Base-by-base conservation (phyloP, 2,888 invertebrate species). In the Anoplius nigerrimus region DNA sequence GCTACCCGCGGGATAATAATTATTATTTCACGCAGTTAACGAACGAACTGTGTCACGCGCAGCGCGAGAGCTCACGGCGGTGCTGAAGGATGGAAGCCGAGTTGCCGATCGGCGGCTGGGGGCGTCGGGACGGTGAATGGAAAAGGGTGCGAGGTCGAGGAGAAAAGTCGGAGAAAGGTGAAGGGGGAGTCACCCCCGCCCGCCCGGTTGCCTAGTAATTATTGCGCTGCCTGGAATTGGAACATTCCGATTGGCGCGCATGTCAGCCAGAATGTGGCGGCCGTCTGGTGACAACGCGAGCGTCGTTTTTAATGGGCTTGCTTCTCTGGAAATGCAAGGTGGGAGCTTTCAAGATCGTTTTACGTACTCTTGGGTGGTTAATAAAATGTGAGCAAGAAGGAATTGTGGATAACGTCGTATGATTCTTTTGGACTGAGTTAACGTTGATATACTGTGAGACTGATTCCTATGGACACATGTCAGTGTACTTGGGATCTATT, bases 1-100 rank as follows among this genome's bases (percentile, higher is more conserved):
- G 70, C 79, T 66, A 72, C 73, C 80, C 74, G 71, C 77, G 75
- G 79, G 80, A 82, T 77, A 80, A 82, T 76, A 80, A 82, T 83
- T 79, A 83, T 83, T 84, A 83, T 82, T 83, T 84, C 79, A 75
- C 82, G 82, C 76, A 79, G 80, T 84, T 84, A 82, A 82, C 81
- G 83, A 83, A 84, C 77, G 82, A 82, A 83, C 82, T 82, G 81
- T 79, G 83, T 83, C 82, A 84, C 65, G 74, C 67, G 72, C 81
- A 81, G 69, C 72, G 73, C 58, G 48, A 64, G 16, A 18, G 63
- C 57, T 63, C 59, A 42, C 34, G 55, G 6, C 42, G 34, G 18
- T 43, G 42, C 52, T 52, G 27, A 42, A 6, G 13, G 58, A 24
- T 60, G 43, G 43, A 21, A 51, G n/a, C 1, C 4, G 22, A 6